These are phyloP conservation scores for Cybosia mesomella DNA, from an alignment of 2,888 invertebrate species.

Conservation along the genomic window DNA sequence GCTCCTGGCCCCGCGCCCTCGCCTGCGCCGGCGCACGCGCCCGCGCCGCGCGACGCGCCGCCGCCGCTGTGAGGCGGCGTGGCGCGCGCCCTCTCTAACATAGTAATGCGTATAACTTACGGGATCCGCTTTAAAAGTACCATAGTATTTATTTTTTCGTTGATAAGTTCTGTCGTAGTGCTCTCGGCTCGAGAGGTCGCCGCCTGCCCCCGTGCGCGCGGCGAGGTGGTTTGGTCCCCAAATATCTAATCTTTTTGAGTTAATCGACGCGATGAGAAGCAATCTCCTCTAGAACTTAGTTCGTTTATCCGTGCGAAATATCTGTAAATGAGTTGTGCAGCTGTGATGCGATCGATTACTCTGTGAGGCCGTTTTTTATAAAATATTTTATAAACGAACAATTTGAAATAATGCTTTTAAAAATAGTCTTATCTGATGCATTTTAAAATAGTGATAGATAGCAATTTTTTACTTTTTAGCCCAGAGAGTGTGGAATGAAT, in stretches of 20 bases:
- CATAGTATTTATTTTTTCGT: constrained; percentile 80
- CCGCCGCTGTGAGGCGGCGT: constrained; percentile 51
- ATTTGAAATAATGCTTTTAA: constrained; percentile 45
- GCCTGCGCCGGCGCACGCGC: constrained; percentile 36
- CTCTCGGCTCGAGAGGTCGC: constrained; percentile 33
- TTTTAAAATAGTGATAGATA: constrained; percentile 47
- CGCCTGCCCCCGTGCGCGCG: not conserved
- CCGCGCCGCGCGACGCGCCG: constrained; percentile 45
- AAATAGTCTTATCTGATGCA: constrained; percentile 47
- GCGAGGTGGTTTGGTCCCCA: constrained; percentile 40
- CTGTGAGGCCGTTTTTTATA: constrained; percentile 33
- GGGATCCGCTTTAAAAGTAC: constrained; percentile 79
- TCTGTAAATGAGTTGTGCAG: constrained; percentile 31
- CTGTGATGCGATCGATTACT: constrained; percentile 25
- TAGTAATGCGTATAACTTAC: constrained; percentile 71
- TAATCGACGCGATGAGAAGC: constrained; percentile 45
- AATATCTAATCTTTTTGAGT: constrained; percentile 41
- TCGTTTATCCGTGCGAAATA: constrained; percentile 44
- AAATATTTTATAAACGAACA: constrained; percentile 41
- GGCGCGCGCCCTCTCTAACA: constrained; percentile 1
- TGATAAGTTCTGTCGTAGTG: constrained; percentile 71
- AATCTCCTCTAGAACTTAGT: constrained; percentile 50
- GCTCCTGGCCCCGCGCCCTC: constrained; percentile 43
- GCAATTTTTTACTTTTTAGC: constrained; percentile 41
- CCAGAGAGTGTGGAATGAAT: constrained; percentile 29